phyloP scores from a whole-genome alignment of 2,797 vertebrate species.

The Gymnothorax javanicus region DNA sequence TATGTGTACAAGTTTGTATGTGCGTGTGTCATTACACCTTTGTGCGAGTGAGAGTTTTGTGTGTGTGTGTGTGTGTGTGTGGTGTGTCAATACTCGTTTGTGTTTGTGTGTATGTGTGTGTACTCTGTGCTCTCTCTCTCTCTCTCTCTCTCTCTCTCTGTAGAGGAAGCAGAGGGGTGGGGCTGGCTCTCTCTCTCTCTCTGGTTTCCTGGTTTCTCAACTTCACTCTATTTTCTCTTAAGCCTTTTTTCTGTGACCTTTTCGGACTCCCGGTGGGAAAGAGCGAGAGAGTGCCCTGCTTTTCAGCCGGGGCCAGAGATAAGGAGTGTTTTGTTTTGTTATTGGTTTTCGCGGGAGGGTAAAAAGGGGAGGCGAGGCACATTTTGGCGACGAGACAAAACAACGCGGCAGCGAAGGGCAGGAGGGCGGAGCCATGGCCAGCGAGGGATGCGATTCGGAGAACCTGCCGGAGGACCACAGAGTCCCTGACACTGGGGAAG shows the following conservation, averaged over 20 bases:
- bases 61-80: conserved; percentile 10
- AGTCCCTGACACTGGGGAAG: conserved; percentile 28
- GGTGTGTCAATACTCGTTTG: not conserved
- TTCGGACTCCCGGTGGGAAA: conserved; percentile 12
- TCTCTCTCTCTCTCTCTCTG: conserved; percentile 18
- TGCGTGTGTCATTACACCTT: not conserved
- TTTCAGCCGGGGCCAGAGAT: conserved; percentile 30
- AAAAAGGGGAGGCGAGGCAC: not conserved
- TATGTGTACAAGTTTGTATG: conserved; percentile 29
- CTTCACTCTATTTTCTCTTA: conserved; percentile 2
- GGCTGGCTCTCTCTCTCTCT: conserved; percentile 22
- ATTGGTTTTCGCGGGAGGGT: not conserved
- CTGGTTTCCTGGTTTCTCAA: conserved; percentile 29
- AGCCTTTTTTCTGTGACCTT: not conserved
- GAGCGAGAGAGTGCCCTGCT: conserved; percentile 20
- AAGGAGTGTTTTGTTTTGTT: conserved; percentile 14
- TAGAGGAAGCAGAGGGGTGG: conserved; percentile 34
- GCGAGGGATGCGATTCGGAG: conserved; percentile 23
- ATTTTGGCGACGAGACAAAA: not conserved
- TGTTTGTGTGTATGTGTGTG: conserved; percentile 27
- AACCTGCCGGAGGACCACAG: conserved; percentile 1
- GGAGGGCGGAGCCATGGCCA: conserved; percentile 21
- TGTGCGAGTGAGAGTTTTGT: not conserved
- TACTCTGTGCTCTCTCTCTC: conserved; percentile 20
- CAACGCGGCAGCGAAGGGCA: not conserved